A percentile compares a stretch with the other conserved stretches of the same genome.
Evolutionary conservation across 1,140 invertebrate genomes (phyloP).

Genomic region (Drosophila cardini): DNA sequence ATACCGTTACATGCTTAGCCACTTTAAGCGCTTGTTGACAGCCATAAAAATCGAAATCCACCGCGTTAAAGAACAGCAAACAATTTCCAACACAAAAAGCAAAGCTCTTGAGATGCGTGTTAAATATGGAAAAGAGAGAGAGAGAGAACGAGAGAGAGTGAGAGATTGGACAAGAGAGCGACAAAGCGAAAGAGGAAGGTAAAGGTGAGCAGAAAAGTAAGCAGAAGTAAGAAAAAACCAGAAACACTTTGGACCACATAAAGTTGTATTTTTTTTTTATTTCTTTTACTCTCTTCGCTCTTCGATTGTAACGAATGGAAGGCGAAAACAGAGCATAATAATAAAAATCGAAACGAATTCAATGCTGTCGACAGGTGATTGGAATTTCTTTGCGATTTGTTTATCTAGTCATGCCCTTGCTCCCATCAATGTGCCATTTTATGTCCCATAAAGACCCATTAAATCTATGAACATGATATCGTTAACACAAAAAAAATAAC

Average conservation of each 20-base stretch:
- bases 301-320: slow-evolving; percentile 34
- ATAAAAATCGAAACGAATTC: slow-evolving; percentile 39
- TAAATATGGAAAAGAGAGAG: slow-evolving; percentile 15
- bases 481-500: slow-evolving; percentile 4
- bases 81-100: slow-evolving; percentile 28
- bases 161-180: not conserved
- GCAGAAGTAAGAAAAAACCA: too few relatives aligned
- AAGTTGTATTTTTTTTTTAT: slow-evolving; percentile 25
- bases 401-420: slow-evolving; percentile 9
- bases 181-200: not conserved
- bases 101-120: slow-evolving; percentile 9
- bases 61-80: slow-evolving; percentile 14
- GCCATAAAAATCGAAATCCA: slow-evolving; percentile 52
- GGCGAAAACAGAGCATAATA: slow-evolving; percentile 33
- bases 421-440: slow-evolving; percentile 22
- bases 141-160: not conserved
- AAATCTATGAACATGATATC: slow-evolving; percentile 27
- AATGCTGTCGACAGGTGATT: slow-evolving; percentile 36
- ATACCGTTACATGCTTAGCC: slow-evolving; percentile 46
- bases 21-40: slow-evolving; percentile 55
- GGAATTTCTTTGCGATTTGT: slow-evolving; percentile 28
- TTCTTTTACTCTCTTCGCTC: slow-evolving; percentile 17
- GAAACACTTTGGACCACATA: slow-evolving; percentile 35
- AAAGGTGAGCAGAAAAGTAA: slow-evolving; percentile 5
- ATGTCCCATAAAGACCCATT: slow-evolving; percentile 47